These are phyloP conservation scores for Nematostella vectensis DNA, from an alignment of 92 coral and sea anemone species.

Conservation along the genomic window DNA sequence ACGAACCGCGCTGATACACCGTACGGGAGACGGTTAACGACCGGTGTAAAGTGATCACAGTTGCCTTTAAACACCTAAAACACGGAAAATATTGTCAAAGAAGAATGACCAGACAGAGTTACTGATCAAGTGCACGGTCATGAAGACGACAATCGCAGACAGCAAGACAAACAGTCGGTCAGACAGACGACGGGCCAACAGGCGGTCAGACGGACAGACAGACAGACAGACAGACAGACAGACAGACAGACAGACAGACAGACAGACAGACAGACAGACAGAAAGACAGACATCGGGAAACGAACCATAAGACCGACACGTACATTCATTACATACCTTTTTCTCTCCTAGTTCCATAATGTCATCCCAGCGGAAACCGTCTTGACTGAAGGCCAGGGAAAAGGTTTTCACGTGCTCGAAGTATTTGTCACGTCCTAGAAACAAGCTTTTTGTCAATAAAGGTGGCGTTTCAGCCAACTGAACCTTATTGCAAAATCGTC, in stretches of 20 bases:
- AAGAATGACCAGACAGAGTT: neutral
- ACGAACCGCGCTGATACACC: conserved; percentile 53
- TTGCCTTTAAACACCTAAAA: conserved; percentile 53
- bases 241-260: neutral
- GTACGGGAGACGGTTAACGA: conserved; percentile 37
- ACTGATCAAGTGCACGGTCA: too few species aligned
- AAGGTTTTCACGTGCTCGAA: conserved; percentile 67
- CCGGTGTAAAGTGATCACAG: conserved; percentile 73
- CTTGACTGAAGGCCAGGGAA: conserved; percentile 43
- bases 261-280: too few species aligned
- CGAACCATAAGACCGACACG: too few species aligned
- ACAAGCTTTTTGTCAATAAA: too few species aligned
- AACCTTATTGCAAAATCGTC: too few species aligned
- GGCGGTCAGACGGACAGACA: too few species aligned
- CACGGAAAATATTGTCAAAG: neutral
- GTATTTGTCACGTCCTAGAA: conserved; percentile 64
- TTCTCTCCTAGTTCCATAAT: conserved; percentile 14
- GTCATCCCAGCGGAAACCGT: conserved; percentile 37
- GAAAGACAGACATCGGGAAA: neutral
- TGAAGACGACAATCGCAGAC: too few species aligned
- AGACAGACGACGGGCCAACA: too few species aligned
- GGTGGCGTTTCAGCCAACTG: too few species aligned
- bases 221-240: neutral
- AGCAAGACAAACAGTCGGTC: too few species aligned
- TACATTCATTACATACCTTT: conserved; percentile 19